These are phyloP conservation scores for Psittacula derbiana DNA, from an alignment of 2,797 vertebrate genomes.

Conservation along the genomic window DNA sequence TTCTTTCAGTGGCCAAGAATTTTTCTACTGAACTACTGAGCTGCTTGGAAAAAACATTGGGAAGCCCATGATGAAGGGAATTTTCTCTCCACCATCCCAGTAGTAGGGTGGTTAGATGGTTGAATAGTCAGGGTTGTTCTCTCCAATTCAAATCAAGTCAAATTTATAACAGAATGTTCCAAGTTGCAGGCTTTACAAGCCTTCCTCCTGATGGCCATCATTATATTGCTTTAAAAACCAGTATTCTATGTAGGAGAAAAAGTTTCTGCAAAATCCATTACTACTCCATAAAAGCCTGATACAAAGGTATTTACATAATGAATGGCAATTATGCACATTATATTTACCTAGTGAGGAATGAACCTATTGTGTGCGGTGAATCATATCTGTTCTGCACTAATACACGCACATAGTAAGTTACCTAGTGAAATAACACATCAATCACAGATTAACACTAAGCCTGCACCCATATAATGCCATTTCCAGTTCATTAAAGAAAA, in stretches of 20 bases:
- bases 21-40: not conserved
- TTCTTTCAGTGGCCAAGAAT: not conserved
- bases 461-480: not conserved
- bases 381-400: constrained; percentile 38
- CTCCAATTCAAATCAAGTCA: not conserved
- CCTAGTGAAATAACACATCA: constrained; percentile 39
- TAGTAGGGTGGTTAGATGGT: not conserved
- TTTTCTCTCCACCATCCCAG: not conserved
- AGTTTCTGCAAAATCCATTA: constrained; percentile 28
- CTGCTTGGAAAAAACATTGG: not conserved
- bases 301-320: constrained; percentile 46
- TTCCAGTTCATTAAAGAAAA: constrained; percentile 39
- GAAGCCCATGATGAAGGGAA: not conserved
- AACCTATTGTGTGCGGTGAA: constrained; percentile 19
- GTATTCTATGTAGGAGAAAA: not conserved
- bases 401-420: not conserved
- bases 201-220: not conserved
- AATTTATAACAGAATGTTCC: not conserved
- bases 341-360: constrained; percentile 49
- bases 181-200: not conserved
- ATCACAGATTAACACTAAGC: not conserved
- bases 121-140: not conserved
- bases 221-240: not conserved
- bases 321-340: constrained; percentile 48
- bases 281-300: not conserved